Evolutionary conservation across 2,888 invertebrate genomes (phyloP).

Genomic region (Therioaphis trifolii): DNA sequence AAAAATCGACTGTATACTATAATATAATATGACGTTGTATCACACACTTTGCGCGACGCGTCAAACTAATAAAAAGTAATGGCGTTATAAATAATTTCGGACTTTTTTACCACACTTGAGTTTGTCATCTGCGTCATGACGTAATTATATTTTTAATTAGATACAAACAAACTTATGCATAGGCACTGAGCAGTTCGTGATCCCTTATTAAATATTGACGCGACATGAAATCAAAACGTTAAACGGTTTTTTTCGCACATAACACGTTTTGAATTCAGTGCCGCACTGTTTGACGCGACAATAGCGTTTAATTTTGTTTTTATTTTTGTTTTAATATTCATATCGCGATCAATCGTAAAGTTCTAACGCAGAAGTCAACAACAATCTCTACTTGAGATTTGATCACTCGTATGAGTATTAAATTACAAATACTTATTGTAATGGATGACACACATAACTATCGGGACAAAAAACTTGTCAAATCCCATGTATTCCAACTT

Average conservation of each 20-base stretch:
- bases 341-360: too few species aligned
- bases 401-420: not conserved
- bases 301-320: too few species aligned
- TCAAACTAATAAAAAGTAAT: not conserved
- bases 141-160: conserved; percentile 37
- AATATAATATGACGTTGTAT: not conserved
- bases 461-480: not conserved
- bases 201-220: not conserved
- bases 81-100: not conserved
- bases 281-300: too few species aligned
- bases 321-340: too few species aligned
- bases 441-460: not conserved
- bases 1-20: not conserved
- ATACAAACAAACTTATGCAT: not conserved
- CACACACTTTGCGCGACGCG: not conserved
- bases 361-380: too few species aligned
- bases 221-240: not conserved
- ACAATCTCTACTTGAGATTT: too few species aligned
- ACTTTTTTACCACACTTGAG: too few species aligned
- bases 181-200: not conserved
- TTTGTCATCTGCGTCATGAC: not conserved
- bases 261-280: too few species aligned
- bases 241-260: too few species aligned
- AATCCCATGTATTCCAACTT: conserved; percentile 13
- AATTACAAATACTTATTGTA: not conserved